These are phyloP conservation scores for Addax nasomaculatus DNA, from an alignment of 2,113 vertebrate genomes.

Conservation along the genomic window DNA sequence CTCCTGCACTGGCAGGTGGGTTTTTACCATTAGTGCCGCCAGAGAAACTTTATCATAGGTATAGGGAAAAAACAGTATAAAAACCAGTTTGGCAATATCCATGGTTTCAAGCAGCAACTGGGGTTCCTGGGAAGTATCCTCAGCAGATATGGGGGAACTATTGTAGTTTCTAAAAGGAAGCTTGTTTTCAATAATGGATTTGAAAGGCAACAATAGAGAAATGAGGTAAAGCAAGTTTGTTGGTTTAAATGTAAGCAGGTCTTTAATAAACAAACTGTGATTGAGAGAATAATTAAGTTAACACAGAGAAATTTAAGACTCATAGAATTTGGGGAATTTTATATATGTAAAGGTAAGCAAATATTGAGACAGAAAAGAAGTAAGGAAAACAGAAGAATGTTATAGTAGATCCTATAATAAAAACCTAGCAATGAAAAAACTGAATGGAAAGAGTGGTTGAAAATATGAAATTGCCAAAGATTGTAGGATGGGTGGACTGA, in stretches of 20 bases:
- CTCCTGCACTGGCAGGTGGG: not conserved
- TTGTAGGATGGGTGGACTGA: not conserved
- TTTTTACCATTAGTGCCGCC: not conserved
- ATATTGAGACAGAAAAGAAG: not conserved
- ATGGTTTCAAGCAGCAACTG: not conserved
- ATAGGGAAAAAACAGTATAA: not conserved
- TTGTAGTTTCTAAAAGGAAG: not conserved
- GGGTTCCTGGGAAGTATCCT: not conserved
- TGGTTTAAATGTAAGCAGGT: not conserved
- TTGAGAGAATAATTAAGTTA: not conserved
- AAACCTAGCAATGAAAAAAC: not conserved
- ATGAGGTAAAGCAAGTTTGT: not conserved
- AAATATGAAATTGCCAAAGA: not conserved
- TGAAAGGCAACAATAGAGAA: not conserved
- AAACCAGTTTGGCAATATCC: not conserved
- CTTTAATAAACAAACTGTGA: not conserved
- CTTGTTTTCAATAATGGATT: not conserved
- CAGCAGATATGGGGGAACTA: not conserved
- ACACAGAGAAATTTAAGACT: not conserved
- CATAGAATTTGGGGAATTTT: not conserved
- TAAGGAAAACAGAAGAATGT: not conserved
- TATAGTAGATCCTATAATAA: not conserved
- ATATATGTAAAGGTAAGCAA: not conserved
- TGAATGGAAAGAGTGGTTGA: not conserved
- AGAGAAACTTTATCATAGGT: not conserved